phyloP scores from a whole-genome alignment of 2,113 vertebrate genomes.

The Paedocypris sp. region DNA sequence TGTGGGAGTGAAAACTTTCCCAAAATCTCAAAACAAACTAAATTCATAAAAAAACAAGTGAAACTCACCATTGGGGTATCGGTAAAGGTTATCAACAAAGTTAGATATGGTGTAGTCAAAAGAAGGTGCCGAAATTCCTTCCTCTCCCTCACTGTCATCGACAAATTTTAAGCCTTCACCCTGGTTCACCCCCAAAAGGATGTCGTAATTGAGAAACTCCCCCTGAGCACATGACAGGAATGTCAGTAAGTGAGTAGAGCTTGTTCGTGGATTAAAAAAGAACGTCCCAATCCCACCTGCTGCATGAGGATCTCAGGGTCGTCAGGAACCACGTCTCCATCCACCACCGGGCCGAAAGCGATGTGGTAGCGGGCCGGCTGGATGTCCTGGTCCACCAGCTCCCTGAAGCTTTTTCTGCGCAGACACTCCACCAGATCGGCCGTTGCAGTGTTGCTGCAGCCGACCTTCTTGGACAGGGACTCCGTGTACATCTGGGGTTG shows the following conservation, averaged over 20 bases:
- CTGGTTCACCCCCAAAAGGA: constrained; percentile 89
- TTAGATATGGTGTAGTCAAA: constrained; percentile 95
- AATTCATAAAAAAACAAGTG: too few species aligned
- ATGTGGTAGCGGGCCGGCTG: constrained; percentile 91
- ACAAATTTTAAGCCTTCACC: constrained; percentile 91
- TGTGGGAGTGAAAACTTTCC: too few species aligned
- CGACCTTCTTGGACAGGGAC: constrained; percentile 81
- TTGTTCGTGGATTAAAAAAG: too few species aligned
- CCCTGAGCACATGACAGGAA: constrained; percentile 49
- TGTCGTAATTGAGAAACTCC: constrained; percentile 95
- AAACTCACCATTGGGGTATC: constrained; percentile 75
- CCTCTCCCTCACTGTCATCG: constrained; percentile 88
- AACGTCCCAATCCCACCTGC: constrained; percentile 67
- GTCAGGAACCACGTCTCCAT: constrained; percentile 89
- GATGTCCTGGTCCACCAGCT: constrained; percentile 90
- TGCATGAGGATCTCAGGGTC: constrained; percentile 96
- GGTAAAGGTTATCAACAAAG: constrained; percentile 93
- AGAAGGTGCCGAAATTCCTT: constrained; percentile 83
- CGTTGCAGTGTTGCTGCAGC: constrained; percentile 76
- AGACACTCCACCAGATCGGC: constrained; percentile 80
- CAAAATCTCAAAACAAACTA: too few species aligned
- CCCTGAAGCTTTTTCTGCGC: constrained; percentile 76
- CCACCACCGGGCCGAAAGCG: constrained; percentile 89
- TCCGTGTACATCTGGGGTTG: constrained; percentile 80
- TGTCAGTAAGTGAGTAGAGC: too few species aligned